phyloP scores from a whole-genome alignment of 2,888 invertebrate genomes.

The Tipula vernalis region DNA sequence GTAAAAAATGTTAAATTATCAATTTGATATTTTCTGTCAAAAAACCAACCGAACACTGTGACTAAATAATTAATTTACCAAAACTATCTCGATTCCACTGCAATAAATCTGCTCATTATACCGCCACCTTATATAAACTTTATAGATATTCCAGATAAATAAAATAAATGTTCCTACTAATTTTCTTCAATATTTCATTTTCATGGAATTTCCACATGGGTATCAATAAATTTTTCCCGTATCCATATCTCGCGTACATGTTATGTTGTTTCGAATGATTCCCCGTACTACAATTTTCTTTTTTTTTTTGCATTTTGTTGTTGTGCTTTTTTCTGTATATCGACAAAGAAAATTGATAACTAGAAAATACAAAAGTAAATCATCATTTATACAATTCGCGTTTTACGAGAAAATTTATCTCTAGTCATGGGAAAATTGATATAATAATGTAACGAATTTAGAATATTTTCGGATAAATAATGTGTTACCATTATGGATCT shows the following conservation, averaged over 20 bases:
- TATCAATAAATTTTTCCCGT: not conserved
- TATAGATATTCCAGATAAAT: not conserved
- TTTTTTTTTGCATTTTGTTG: not conserved
- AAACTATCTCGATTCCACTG: not conserved
- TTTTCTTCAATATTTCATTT: not conserved
- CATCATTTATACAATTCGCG: not conserved
- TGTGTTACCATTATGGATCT: not conserved
- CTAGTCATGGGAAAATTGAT: not conserved
- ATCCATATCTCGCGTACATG: not conserved
- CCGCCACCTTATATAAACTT: not conserved
- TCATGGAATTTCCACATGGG: not conserved
- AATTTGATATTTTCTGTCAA: not conserved
- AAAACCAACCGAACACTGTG: no score
- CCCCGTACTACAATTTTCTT: not conserved
- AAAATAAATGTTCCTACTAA: not conserved
- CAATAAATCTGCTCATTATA: not conserved
- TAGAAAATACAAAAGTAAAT: not conserved
- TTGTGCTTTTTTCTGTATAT: not conserved
- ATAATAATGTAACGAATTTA: not conserved
- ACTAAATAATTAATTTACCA: not conserved
- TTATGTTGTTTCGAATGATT: not conserved
- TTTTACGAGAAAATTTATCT: not conserved
- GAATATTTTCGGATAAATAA: not conserved
- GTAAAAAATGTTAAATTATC: not conserved
- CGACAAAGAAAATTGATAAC: not conserved